Evolutionary conservation across 2,888 invertebrate genomes (phyloP), one percentile per base, ranked within the genome.

Genomic region (Drosophila setosimentum): DNA sequence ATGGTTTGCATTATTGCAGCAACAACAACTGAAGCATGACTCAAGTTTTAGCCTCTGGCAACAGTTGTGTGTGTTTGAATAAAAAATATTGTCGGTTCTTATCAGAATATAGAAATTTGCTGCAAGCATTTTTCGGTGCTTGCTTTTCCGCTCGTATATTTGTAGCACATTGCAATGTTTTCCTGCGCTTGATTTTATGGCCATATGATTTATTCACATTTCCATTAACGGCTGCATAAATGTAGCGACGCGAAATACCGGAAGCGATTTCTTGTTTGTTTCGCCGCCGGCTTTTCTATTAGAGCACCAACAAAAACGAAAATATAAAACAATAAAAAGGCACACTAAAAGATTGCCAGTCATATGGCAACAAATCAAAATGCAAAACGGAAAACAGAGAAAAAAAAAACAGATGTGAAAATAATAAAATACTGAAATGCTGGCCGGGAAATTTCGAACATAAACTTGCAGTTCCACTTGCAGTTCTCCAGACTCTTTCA

Each of bases 201-300:
- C 66, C 63, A 63, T 65, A 82, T 87, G 91, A 87, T 87, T 87
- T 87, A 87, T 87, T 87, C 91, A 91, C 91, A 82, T 87, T 87
- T 82, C 87, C 91, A 87, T 87, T 87, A 89, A 90, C 89, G 83
- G 86, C 80, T 75, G 80, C 76, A 85, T 87, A 87, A 87, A 87
- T 91, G 87, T 90, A 91, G 85, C 87, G 91, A 68, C 83, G 86
- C 78, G 90, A 69, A 83, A 85, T 72, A 80, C 90, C 87, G 87
- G 87, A 87, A 89, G 89, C 83, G 88, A 91, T 87, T 91, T 85
- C 78, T 78, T 78, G 90, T 90, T 90, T 78, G 82, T 72, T 76
- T 57, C 45, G 54, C 65, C 37, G 21, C 27, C 40, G 62, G 57
- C n/a, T 35, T 65, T 73, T 60, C 63, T 49, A 73, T 78, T 62